These are phyloP conservation scores for Halichoerus grypus DNA, from an alignment of 2,113 vertebrate genomes.

Conservation along the genomic window DNA sequence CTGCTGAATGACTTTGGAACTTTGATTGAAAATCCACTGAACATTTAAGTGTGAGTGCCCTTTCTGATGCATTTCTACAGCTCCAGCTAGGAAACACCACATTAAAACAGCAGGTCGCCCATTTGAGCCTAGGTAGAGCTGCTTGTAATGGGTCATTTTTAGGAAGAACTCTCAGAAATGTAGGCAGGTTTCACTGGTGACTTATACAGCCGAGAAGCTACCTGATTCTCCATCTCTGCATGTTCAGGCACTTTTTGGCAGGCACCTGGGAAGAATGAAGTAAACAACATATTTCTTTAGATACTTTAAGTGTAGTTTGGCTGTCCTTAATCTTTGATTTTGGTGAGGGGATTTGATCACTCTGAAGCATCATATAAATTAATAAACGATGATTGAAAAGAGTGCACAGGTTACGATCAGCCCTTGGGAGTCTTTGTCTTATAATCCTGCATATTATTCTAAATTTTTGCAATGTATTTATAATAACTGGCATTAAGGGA, in stretches of 20 bases:
- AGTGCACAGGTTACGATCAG: neutral
- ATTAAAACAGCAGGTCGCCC: neutral
- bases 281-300: constrained; percentile 13
- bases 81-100: neutral
- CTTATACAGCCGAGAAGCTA: neutral
- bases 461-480: constrained; percentile 47
- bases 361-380: constrained; percentile 23
- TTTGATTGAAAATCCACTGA: neutral
- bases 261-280: constrained; percentile 5
- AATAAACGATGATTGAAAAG: constrained; percentile 48
- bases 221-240: neutral
- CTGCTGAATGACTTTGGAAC: neutral
- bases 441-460: constrained; percentile 29
- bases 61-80: neutral
- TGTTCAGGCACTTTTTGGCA: neutral
- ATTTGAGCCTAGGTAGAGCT: neutral
- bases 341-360: neutral
- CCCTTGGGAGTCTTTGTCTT: constrained; percentile 47
- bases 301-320: constrained; percentile 5
- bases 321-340: constrained; percentile 63
- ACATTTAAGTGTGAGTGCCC: neutral
- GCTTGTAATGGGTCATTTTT: neutral
- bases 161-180: neutral
- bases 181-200: neutral
- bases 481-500: constrained; percentile 52